These are phyloP conservation scores for Rhinolophus sinicus DNA, from an alignment of 2,113 vertebrate species.

Conservation along the genomic window DNA sequence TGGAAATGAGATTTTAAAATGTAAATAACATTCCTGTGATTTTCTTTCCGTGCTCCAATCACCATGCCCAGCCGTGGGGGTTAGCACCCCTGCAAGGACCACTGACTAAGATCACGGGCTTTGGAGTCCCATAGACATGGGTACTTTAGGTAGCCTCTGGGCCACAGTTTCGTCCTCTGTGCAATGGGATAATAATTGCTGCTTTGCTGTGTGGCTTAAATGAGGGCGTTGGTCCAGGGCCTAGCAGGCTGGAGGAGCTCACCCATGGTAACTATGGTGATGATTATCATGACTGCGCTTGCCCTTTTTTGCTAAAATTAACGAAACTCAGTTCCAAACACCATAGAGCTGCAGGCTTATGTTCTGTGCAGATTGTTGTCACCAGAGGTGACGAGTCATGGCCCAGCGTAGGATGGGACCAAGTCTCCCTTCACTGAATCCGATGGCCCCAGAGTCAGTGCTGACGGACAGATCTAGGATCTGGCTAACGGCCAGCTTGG, in stretches of 20 bases:
- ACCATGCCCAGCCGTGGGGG: not conserved
- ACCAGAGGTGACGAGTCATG: not conserved
- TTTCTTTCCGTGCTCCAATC: not conserved
- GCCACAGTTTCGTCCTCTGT: not conserved
- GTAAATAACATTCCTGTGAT: not conserved
- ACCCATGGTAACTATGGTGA: not conserved
- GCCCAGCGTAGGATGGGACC: not conserved
- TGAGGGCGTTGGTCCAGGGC: not conserved
- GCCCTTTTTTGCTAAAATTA: slow-evolving; percentile 17
- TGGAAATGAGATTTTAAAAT: not conserved
- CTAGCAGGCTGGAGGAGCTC: not conserved
- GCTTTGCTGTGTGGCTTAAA: not conserved
- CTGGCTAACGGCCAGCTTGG: not conserved
- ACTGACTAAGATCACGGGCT: not conserved
- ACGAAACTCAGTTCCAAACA: not conserved
- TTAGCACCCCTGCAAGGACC: not conserved
- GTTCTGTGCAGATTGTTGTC: not conserved
- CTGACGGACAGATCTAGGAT: not conserved
- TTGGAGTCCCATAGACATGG: not conserved
- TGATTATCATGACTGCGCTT: not conserved
- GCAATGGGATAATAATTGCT: not conserved
- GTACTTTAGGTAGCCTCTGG: not conserved
- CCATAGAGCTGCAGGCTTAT: not conserved
- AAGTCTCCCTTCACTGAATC: accelerated
- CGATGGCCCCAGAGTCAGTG: accelerated